Evolutionary conservation across 2,113 vertebrate species (phyloP).

Genomic region (Gymnorhina tibicen): DNA sequence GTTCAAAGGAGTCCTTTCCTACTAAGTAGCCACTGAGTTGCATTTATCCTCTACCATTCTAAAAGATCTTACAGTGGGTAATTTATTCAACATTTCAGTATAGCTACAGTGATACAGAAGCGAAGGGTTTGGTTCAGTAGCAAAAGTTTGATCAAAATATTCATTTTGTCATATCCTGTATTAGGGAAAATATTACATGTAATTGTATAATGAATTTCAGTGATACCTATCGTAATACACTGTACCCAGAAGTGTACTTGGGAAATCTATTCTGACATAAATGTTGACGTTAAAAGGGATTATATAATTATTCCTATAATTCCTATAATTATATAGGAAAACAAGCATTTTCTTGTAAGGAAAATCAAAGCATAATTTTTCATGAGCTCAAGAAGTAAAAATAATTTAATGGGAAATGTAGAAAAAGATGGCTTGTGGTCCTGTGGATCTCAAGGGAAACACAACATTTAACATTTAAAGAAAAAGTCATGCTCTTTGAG

Average conservation of each 20-base stretch:
- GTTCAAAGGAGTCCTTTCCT: background rate
- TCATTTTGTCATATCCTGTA: background rate
- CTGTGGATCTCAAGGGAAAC: background rate
- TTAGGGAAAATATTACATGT: background rate
- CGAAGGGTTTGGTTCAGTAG: background rate
- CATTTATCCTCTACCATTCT: background rate
- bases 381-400: background rate
- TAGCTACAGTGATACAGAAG: background rate
- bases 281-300: background rate
- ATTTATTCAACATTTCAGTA: background rate
- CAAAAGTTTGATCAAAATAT: background rate
- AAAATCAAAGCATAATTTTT: background rate
- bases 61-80: background rate
- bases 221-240: background rate
- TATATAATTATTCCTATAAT: no score
- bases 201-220: background rate
- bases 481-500: background rate
- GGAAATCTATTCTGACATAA: background rate
- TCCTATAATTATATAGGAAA: background rate
- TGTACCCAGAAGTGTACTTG: background rate
- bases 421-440: background rate
- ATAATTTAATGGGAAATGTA: background rate
- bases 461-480: background rate
- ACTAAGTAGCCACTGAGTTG: accelerated
- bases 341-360: background rate